Percentiles rank a stretch among this genome's conserved stretches.
Evolutionary conservation across 2,797 vertebrate species (phyloP).

Genomic region (Oophaga sylvatica): DNA sequence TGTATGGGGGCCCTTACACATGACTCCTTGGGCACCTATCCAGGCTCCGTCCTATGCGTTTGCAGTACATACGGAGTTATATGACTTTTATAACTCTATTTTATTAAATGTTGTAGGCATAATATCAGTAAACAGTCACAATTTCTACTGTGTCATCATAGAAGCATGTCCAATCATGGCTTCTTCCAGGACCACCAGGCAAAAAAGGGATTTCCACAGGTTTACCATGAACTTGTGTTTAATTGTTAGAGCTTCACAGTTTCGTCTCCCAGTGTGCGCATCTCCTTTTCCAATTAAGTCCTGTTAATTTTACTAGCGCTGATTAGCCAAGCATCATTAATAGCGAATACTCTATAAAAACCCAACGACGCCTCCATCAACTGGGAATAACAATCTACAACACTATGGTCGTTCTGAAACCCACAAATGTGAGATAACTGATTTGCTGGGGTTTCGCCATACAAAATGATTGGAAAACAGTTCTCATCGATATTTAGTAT

Average conservation of each 20-base stretch:
- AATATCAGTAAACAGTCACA: background rate
- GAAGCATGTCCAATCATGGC: background rate
- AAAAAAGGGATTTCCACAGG: background rate
- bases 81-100: background rate
- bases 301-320: slow-evolving; percentile 18
- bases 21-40: background rate
- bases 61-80: background rate
- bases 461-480: background rate
- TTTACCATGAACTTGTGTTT: slow-evolving; percentile 24
- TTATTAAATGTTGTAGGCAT: background rate
- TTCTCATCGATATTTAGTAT: background rate
- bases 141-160: background rate
- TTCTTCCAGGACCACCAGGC: background rate
- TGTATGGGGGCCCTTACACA: no score
- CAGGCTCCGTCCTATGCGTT: background rate
- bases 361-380: slow-evolving; percentile 6
- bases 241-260: slow-evolving; percentile 2
- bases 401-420: background rate
- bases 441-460: background rate
- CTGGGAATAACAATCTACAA: slow-evolving; percentile 10
- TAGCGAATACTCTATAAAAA: slow-evolving; percentile 43
- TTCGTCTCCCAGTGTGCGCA: slow-evolving; percentile 14
- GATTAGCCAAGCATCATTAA: slow-evolving; percentile 47
- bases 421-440: background rate
- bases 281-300: slow-evolving; percentile 40